These are phyloP conservation scores for Sycophila texana DNA, from an alignment of 2,888 invertebrate species.

Conservation along the genomic window DNA sequence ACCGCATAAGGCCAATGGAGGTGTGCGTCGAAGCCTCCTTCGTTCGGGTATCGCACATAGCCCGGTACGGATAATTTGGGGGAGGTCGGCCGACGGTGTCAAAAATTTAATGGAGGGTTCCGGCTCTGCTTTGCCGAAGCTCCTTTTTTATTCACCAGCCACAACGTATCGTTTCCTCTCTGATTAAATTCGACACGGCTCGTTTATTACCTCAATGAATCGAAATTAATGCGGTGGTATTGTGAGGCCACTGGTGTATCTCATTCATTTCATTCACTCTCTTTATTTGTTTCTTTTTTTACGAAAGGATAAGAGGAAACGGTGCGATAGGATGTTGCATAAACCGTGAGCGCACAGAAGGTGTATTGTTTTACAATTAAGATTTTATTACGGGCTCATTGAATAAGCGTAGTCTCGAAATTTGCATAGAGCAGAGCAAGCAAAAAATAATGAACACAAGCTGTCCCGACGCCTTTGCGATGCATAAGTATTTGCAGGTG, in stretches of 20 bases:
- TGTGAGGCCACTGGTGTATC: slow-evolving; percentile 23
- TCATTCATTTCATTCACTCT: too few species aligned
- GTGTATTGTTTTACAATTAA: too few species aligned
- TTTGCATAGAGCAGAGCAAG: too few species aligned
- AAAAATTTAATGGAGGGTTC: slow-evolving; percentile 52
- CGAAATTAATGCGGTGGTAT: slow-evolving; percentile 30
- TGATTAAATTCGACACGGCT: slow-evolving; percentile 46
- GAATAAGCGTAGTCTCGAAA: too few species aligned
- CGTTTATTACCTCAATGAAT: slow-evolving; percentile 42
- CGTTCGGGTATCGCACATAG: not conserved
- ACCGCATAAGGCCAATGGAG: not conserved
- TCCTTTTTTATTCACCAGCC: not conserved
- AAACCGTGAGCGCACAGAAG: too few species aligned
- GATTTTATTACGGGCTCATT: too few species aligned
- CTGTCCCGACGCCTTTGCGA: too few species aligned
- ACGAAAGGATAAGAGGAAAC: not conserved
- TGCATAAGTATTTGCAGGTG: too few species aligned
- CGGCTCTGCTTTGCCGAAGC: not conserved
- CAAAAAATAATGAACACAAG: too few species aligned
- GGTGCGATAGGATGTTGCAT: not conserved
- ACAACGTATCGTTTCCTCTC: slow-evolving; percentile 48
- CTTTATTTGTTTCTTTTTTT: slow-evolving; percentile 3
- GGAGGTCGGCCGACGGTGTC: slow-evolving; percentile 46
- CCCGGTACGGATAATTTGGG: slow-evolving; percentile 13
- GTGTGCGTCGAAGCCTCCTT: not conserved